Percentiles rank a stretch among this genome's conserved stretches.
phyloP scores from a whole-genome alignment of 2,113 vertebrate species.

The Tachuris rubrigastra region DNA sequence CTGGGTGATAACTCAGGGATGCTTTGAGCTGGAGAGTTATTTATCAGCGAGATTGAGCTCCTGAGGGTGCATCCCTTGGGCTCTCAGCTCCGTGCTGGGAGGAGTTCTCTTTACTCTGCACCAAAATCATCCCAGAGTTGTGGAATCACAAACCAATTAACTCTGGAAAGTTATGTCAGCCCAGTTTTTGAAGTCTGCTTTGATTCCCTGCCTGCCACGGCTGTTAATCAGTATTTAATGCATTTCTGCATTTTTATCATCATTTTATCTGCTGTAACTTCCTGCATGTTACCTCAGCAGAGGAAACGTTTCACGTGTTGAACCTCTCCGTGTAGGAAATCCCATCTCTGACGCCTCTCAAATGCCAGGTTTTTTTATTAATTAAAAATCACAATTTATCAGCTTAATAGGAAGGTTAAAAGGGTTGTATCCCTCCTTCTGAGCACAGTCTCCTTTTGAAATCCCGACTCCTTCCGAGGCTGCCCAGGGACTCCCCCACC shows the following conservation, averaged over 20 bases:
- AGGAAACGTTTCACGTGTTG: background rate
- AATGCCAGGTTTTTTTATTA: background rate
- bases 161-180: background rate
- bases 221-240: background rate
- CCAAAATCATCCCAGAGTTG: background rate
- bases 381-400: background rate
- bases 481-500: accelerated
- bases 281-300: background rate
- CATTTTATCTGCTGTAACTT: background rate
- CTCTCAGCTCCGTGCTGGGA: background rate
- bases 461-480: background rate
- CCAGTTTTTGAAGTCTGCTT: background rate
- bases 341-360: background rate
- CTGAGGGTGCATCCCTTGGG: background rate
- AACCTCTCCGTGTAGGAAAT: accelerated
- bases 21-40: background rate
- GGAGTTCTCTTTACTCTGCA: background rate
- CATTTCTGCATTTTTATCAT: background rate
- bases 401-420: background rate
- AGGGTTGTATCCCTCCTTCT: background rate
- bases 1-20: background rate
- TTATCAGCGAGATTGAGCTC: background rate
- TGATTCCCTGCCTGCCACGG: background rate
- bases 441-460: background rate
- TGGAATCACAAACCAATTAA: background rate